Percentiles rank a stretch among this genome's conserved stretches.
Evolutionary conservation across 2,888 invertebrate species (phyloP).

Genomic region (Malachius bipustulatus): DNA sequence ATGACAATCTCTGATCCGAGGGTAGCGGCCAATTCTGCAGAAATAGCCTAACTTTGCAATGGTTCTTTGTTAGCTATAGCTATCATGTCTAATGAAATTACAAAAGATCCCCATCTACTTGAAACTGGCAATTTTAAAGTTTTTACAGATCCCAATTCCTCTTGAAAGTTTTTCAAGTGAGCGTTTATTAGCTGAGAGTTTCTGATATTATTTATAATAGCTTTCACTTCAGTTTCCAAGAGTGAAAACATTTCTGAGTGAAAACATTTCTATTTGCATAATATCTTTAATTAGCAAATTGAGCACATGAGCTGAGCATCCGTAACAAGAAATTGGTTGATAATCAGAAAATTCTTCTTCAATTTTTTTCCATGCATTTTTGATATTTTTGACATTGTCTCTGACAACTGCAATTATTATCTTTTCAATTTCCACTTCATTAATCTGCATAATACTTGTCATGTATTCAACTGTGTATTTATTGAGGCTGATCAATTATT

Average conservation of each 20-base stretch:
- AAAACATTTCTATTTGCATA: background rate
- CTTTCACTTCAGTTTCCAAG: conserved; percentile 1
- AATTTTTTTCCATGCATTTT: conserved; percentile 1
- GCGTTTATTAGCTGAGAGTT: background rate
- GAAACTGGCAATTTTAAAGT: background rate
- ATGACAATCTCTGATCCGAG: conserved; percentile 1
- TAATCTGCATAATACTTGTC: too few relatives aligned
- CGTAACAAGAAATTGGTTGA: conserved; percentile 1
- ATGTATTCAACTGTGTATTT: too few relatives aligned
- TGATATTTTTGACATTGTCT: conserved; percentile 1
- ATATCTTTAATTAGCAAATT: conserved; percentile 1
- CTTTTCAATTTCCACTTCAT: too few relatives aligned
- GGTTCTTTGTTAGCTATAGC: conserved; percentile 2
- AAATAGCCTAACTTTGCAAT: background rate
- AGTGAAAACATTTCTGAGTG: conserved; percentile 3
- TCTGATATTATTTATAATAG: background rate
- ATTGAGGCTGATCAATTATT: too few relatives aligned
- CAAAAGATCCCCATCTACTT: conserved; percentile 2
- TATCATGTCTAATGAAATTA: background rate
- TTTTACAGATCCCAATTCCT: background rate
- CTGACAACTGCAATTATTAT: too few relatives aligned
- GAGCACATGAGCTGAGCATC: conserved; percentile 1
- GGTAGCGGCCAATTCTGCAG: background rate
- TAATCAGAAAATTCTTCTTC: background rate
- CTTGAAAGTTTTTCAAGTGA: conserved; percentile 1